A percentile compares a stretch with the other conserved stretches of the same genome.
phyloP scores from a whole-genome alignment of 2,113 vertebrate genomes.

The Lathamus discolor region DNA sequence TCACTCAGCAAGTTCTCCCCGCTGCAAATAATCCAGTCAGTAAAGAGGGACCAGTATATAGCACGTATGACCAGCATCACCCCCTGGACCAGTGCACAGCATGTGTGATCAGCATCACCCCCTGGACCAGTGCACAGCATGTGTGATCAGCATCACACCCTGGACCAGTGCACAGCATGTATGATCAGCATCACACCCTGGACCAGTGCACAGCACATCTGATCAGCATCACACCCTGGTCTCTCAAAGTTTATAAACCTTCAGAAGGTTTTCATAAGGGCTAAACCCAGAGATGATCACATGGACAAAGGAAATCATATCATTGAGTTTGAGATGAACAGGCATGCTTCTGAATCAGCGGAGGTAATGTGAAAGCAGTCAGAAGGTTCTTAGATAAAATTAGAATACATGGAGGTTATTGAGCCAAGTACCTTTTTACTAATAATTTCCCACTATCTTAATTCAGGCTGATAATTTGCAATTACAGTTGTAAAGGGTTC shows the following conservation, averaged over 20 bases:
- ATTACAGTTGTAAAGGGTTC: slow-evolving; percentile 30
- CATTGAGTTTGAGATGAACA: background rate
- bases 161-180: too few species aligned
- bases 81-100: too few species aligned
- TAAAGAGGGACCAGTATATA: background rate
- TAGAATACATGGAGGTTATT: background rate
- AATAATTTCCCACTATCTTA: slow-evolving; percentile 35
- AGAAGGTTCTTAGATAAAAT: slow-evolving; percentile 1
- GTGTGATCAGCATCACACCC: too few species aligned
- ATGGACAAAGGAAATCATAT: background rate
- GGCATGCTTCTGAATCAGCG: slow-evolving; percentile 8
- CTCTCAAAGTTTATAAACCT: background rate
- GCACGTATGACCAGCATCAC: too few species aligned
- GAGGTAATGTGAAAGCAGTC: background rate
- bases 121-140: too few species aligned
- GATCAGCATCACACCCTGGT: background rate
- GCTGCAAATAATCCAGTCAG: accelerated
- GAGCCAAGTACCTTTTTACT: slow-evolving; percentile 46
- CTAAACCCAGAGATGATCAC: background rate
- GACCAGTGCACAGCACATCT: background rate
- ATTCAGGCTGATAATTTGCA: slow-evolving; percentile 60
- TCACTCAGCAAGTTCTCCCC: background rate
- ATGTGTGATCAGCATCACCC: too few species aligned
- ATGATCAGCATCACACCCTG: too few species aligned
- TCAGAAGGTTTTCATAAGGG: background rate